Conservation (phyloP, 2,797 vertebrate genomes). For the Myiothlypis coronata region DNA sequence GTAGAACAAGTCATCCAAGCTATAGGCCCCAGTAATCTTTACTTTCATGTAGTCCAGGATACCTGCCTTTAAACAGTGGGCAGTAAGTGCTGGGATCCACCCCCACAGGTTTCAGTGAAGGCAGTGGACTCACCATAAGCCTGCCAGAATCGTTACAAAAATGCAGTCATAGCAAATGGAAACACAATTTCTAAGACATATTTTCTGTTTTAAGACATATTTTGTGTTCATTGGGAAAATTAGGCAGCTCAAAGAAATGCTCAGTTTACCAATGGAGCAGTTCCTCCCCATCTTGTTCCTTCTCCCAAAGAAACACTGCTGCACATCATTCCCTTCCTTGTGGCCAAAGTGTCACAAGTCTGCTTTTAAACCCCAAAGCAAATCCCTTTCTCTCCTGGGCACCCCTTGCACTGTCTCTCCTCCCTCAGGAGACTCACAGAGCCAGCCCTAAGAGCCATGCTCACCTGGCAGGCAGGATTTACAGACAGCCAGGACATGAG, state of each 20-base stretch:
- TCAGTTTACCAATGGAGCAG: fast-evolving
- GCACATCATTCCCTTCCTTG: not conserved
- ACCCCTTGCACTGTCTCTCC: not conserved
- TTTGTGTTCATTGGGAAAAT: not conserved
- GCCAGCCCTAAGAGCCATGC: not conserved
- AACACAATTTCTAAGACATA: not conserved
- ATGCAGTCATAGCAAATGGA: not conserved
- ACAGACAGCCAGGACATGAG: fast-evolving
- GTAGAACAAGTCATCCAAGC: not conserved
- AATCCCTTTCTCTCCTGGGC: not conserved
- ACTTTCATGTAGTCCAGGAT: not conserved
- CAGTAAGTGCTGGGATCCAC: not conserved
- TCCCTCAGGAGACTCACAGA: not conserved
- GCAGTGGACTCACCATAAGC: not conserved
- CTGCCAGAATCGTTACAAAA: not conserved
- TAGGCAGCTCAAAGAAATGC: not conserved
- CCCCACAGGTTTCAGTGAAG: not conserved
- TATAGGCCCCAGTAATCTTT: not conserved
- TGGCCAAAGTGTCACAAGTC: not conserved
- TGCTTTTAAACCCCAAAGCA: not conserved
- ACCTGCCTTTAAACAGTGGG: not conserved
- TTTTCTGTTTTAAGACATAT: not conserved
- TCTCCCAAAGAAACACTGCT: not conserved
- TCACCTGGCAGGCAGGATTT: not conserved
- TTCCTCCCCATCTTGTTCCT: not conserved